phyloP scores from a whole-genome alignment of 2,888 invertebrate genomes.

The Pherbina coryleti region DNA sequence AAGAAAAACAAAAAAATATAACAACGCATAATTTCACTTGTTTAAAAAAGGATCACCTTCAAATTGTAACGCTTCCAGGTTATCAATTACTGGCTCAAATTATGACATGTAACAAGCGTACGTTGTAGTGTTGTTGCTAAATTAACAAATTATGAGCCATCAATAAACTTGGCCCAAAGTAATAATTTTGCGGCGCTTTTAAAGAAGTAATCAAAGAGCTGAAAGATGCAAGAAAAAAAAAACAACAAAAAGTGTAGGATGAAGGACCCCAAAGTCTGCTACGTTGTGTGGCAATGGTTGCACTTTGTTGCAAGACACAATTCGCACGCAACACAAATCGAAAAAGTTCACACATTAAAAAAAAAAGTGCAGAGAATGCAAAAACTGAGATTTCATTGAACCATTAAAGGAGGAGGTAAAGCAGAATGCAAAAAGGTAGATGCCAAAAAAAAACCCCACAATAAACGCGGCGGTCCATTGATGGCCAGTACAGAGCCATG shows the following conservation, averaged over 20 bases:
- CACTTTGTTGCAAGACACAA: constrained; percentile 27
- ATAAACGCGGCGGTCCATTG: neutral
- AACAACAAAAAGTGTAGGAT: neutral
- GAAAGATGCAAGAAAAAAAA: neutral
- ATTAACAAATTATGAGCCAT: constrained; percentile 37
- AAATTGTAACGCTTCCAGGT: constrained; percentile 11
- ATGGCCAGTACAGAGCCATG: neutral
- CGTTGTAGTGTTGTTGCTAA: constrained; percentile 16
- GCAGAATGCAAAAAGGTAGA: neutral
- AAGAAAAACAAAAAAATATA: neutral
- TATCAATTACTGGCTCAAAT: constrained; percentile 17
- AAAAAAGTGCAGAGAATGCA: neutral
- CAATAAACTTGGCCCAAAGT: constrained; percentile 30
- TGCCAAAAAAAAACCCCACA: neutral
- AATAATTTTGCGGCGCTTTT: constrained; percentile 40
- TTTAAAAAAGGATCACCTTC: neutral
- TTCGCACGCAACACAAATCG: constrained; percentile 49
- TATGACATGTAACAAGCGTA: constrained; percentile 25
- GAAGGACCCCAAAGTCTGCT: neutral
- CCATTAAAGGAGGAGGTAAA: neutral
- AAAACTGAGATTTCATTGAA: constrained; percentile 7
- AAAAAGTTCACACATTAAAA: constrained; percentile 57
- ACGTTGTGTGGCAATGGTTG: neutral
- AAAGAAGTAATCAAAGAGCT: constrained; percentile 28
- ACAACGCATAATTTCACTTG: neutral